Evolutionary conservation across 37 sponge, comb jelly and placozoan species (phyloP).

Genomic region (Bolinopsis microptera): DNA sequence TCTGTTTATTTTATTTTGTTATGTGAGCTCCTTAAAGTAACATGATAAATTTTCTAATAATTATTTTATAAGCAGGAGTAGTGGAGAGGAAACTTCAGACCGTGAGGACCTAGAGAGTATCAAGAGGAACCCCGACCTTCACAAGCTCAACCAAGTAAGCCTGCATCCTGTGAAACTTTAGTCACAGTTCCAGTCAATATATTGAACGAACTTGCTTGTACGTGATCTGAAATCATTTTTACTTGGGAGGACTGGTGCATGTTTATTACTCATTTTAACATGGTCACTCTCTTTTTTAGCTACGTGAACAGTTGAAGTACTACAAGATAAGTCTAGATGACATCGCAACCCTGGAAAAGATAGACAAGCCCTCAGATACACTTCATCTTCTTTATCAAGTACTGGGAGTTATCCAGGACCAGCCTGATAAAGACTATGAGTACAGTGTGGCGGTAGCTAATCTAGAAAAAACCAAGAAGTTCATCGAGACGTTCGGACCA

Average conservation of each 20-base stretch:
- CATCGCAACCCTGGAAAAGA: background rate
- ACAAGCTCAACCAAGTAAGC: background rate
- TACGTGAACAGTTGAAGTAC: background rate
- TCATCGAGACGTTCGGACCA: background rate
- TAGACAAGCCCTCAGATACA: background rate
- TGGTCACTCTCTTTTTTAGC: no score
- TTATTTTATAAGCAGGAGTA: background rate
- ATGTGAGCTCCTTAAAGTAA: background rate
- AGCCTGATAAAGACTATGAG: background rate
- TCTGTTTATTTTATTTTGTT: background rate
- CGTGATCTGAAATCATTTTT: no score
- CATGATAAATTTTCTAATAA: background rate
- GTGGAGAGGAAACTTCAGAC: background rate
- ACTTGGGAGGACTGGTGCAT: no score
- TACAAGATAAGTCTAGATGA: background rate
- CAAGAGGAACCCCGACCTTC: background rate
- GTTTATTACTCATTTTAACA: no score
- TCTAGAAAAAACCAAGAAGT: background rate
- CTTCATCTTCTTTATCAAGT: slow-evolving; percentile 13
- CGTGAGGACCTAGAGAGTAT: background rate
- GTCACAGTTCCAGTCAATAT: no score
- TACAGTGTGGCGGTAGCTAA: background rate
- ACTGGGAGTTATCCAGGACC: background rate
- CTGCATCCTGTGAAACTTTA: no score
- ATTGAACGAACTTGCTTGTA: no score